Conservation (phyloP, 92 coral and sea anemone genomes). For the Epizoanthus ramosus region DNA sequence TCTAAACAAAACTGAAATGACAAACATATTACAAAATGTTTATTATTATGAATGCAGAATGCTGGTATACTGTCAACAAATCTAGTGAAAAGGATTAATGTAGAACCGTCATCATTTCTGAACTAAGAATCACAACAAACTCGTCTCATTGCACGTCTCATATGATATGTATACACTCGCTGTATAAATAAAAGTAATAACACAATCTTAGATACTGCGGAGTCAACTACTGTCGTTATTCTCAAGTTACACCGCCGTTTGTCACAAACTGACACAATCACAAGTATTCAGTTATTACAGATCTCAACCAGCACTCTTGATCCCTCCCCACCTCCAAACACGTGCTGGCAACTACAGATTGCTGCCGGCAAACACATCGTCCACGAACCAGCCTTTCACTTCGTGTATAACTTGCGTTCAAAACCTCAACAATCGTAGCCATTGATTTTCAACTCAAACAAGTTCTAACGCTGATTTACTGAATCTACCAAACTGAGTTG, state of each 20-base stretch:
- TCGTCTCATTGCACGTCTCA: not conserved
- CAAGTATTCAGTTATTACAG: not conserved
- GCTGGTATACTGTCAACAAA: not conserved
- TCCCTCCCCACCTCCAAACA: constrained; percentile 35
- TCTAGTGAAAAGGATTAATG: not conserved
- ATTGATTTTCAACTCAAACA: not conserved
- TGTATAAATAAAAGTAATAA: too few species aligned
- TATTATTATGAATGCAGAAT: not conserved
- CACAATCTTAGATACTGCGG: too few species aligned
- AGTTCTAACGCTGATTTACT: not conserved
- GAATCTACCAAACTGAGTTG: not conserved
- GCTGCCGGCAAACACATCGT: constrained; percentile 21
- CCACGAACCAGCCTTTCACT: not conserved
- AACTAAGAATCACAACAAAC: constrained; percentile 11
- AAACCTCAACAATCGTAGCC: not conserved
- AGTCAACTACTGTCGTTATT: not conserved
- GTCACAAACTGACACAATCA: not conserved
- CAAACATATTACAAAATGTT: not conserved
- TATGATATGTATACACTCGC: too few species aligned
- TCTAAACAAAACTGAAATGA: not conserved
- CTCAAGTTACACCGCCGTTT: not conserved
- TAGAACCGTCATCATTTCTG: not conserved
- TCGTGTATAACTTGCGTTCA: constrained; percentile 1
- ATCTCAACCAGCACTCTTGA: constrained; percentile 1
- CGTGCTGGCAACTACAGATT: constrained; percentile 33